Evolutionary conservation across 2,113 vertebrate genomes (phyloP), one percentile per base, ranked within the genome.

Genomic region (Axis porcinus): DNA sequence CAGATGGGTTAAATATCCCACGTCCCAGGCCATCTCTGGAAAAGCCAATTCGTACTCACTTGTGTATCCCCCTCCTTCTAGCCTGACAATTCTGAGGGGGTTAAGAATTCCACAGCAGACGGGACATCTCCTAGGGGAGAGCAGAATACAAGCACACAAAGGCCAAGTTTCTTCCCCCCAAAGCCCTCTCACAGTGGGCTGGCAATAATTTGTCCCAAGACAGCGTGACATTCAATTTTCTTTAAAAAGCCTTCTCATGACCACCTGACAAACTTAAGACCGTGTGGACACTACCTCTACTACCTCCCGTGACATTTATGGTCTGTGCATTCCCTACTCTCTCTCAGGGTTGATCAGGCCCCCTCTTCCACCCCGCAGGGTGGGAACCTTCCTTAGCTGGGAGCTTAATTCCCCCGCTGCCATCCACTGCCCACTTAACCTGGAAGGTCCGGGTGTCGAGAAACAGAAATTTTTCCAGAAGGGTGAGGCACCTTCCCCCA

Each of bases 371-470:
- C 36, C 36, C 21, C 1, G 0, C 21, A 40, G 36, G 10, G 36
- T 70, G 67, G 67, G 67, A 70, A 70, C 9, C 19, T 67, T 70
- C 19, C 67, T 40, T 70, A 70, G 19, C 67, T 1, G 10, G 13
- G 36, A 23, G 67, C 67, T 43, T 36, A 43, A 1, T 25, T 74
- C 36, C 21, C 5, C 5, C 13, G 21, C 11, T 74, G 21, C 23
- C 21, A 25, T 74, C 70, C 21, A 74, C 36, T 43, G 11, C 21
- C 36, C 36, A 74, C 70, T 36, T 74, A 40, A 74, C 70, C 6
- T 74, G 70, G 70, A 74, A 74, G 21, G 36, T 74, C 36, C 0
- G 0, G 36, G 36, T 0, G 0, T 74, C 21, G 0, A 43, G 36
- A 43, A 74, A 43, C 6, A 14, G 70, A 43, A 23, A 23, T 7